Percentiles rank a stretch among this genome's conserved stretches.
phyloP scores from a whole-genome alignment of 1,140 invertebrate genomes.

The Gryllus bimaculatus region DNA sequence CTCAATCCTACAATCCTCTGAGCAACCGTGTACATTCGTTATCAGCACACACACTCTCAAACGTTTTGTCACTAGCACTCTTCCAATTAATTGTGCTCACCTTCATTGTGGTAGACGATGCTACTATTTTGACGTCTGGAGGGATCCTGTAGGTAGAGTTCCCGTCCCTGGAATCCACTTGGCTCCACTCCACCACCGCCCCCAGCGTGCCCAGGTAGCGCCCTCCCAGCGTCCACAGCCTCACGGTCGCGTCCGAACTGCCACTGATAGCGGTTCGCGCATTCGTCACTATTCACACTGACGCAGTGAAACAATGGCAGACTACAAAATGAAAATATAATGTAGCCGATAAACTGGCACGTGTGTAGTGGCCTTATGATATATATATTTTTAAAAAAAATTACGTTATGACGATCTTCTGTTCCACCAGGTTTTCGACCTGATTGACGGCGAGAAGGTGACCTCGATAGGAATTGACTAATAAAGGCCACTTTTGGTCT shows the following conservation, averaged over 20 bases:
- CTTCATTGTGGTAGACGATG: slow-evolving; percentile 52
- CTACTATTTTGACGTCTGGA: slow-evolving; percentile 51
- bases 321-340: too few species aligned
- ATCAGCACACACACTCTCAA: too few species aligned
- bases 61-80: too few species aligned
- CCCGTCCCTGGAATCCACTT: slow-evolving; percentile 29
- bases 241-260: slow-evolving; percentile 58
- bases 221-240: slow-evolving; percentile 56
- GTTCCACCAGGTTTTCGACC: slow-evolving; percentile 47
- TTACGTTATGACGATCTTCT: slow-evolving; percentile 50
- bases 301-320: too few species aligned
- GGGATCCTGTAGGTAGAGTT: slow-evolving; percentile 40
- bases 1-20: too few species aligned
- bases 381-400: neutral
- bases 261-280: slow-evolving; percentile 36
- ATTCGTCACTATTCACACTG: too few species aligned
- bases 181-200: slow-evolving; percentile 46
- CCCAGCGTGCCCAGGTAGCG: slow-evolving; percentile 59
- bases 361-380: too few species aligned
- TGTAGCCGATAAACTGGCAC: too few species aligned
- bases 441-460: slow-evolving; percentile 48
- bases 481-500: slow-evolving; percentile 47
- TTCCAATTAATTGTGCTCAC: slow-evolving; percentile 21
- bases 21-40: too few species aligned
- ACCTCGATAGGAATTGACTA: slow-evolving; percentile 53